Percentiles rank a stretch among this genome's conserved stretches.
Evolutionary conservation across 2,888 invertebrate species (phyloP).

Genomic region (Scaptomyza reducta): DNA sequence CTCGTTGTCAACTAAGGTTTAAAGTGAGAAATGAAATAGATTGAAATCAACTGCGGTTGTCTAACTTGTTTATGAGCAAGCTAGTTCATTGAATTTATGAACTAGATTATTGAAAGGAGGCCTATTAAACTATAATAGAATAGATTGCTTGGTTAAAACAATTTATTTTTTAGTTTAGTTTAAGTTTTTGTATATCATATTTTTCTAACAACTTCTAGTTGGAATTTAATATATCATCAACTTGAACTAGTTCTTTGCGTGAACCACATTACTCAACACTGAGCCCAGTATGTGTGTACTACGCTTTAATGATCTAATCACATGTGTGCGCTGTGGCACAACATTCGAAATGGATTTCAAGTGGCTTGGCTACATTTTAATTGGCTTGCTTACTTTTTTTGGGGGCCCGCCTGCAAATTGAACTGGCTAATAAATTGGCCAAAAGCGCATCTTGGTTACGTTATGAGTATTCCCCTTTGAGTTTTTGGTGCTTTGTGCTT

Average conservation of each 20-base stretch:
- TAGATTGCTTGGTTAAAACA: too few species aligned
- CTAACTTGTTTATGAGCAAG: background rate
- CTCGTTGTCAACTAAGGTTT: background rate
- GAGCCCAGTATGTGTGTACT: slow-evolving; percentile 11
- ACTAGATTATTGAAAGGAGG: background rate
- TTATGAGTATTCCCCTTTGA: background rate
- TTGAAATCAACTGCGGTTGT: background rate
- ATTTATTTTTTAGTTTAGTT: too few species aligned
- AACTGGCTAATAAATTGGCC: slow-evolving; percentile 54
- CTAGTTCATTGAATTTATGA: slow-evolving; percentile 1
- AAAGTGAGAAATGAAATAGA: background rate
- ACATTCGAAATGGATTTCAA: slow-evolving; percentile 56
- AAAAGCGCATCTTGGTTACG: slow-evolving; percentile 29
- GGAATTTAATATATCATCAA: too few species aligned
- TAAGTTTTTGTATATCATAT: too few species aligned
- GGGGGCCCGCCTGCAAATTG: slow-evolving; percentile 55
- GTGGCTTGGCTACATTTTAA: slow-evolving; percentile 69
- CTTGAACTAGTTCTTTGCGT: slow-evolving; percentile 17
- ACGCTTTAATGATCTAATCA: slow-evolving; percentile 76
- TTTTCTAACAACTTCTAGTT: too few species aligned
- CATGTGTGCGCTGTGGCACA: slow-evolving; percentile 53
- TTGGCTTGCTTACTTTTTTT: slow-evolving; percentile 63
- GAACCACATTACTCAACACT: slow-evolving; percentile 29
- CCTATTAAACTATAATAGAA: too few species aligned
- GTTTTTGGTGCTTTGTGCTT: slow-evolving; percentile 29